These are phyloP conservation scores for Pararge aegeria DNA, from an alignment of 1,140 invertebrate genomes.

Conservation along the genomic window DNA sequence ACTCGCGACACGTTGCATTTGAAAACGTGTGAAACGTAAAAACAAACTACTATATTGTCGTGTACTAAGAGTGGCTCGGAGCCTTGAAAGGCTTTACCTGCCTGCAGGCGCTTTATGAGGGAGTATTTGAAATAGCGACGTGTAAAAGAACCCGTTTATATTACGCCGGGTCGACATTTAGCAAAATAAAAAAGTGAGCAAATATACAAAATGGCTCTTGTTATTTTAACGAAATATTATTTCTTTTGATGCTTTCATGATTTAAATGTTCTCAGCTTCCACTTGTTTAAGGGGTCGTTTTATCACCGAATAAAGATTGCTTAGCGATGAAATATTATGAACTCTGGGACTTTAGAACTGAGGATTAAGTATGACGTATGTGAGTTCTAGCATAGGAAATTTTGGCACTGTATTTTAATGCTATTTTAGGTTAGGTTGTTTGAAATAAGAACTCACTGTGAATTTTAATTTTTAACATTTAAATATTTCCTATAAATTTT, in stretches of 20 bases:
- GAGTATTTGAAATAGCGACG: conserved; percentile 15
- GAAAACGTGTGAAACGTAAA: conserved; percentile 50
- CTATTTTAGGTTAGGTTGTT: too few species aligned
- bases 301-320: too few species aligned
- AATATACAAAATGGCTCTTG: not conserved
- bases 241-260: not conserved
- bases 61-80: conserved; percentile 10
- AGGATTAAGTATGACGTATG: too few species aligned
- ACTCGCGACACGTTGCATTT: conserved; percentile 38
- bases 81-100: conserved; percentile 25
- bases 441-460: too few species aligned
- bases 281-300: too few species aligned
- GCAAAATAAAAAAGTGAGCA: conserved; percentile 3
- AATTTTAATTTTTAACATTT: too few species aligned
- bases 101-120: conserved; percentile 19
- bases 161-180: not conserved
- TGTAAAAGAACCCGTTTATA: conserved; percentile 14
- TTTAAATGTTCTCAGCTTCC: not conserved
- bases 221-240: not conserved
- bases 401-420: too few species aligned
- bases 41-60: conserved; percentile 41
- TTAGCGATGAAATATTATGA: too few species aligned
- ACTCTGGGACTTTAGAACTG: too few species aligned
- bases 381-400: too few species aligned
- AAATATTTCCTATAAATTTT: too few species aligned